Base-by-base conservation (phyloP, 2,888 invertebrate species). In the Spatulosminthurus flaviceps region DNA sequence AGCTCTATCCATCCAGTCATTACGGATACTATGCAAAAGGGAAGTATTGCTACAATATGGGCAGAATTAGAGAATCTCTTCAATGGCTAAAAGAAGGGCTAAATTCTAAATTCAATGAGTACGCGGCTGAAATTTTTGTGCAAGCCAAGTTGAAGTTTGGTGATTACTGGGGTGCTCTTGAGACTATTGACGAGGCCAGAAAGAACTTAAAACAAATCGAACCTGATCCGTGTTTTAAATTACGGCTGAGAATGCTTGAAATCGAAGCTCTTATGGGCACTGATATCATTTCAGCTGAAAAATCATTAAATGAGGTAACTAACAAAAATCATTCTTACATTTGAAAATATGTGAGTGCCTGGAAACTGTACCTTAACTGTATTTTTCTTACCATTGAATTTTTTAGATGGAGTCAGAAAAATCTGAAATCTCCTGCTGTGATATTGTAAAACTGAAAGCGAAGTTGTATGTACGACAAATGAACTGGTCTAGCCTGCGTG, bases 21-120 rank as follows among this genome's bases (percentile, higher is more conserved):
- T 84, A 79, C 61, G 84, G 83, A 5, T 82, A 83, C 77, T 85
- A 82, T 79, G 84, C 84, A 0, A 77, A 82, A 51, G 85, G 85
- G 64, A 85, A 85, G 78, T 81, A 80, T 72, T 77, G 80, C 16
- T 80, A 80, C 43, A 80, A 85, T 60, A 64, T 69, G 7, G 72
- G 29, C 13, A 75, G 64, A 16, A 79, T 76, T 66, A 70, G 51
- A 5, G 83, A 83, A 28, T 81, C 82, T 0, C 79, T 84, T 21
- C 72, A 51, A 22, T 85, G 83, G 83, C 64, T 85, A 1, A 79
- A 79, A 28, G 82, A 81, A 60, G 84, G 83, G 13, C 71, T 84
- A 5, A 83, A 83, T 64, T 83, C 82, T 1, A 78, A 71, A 24
- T 82, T 81, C 26, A 82, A 83, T 75, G 51, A 77, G 34, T 69